Evolutionary conservation across 2,888 invertebrate species (phyloP), one percentile per base, ranked within the genome.

Genomic region (Aplocera efformata): DNA sequence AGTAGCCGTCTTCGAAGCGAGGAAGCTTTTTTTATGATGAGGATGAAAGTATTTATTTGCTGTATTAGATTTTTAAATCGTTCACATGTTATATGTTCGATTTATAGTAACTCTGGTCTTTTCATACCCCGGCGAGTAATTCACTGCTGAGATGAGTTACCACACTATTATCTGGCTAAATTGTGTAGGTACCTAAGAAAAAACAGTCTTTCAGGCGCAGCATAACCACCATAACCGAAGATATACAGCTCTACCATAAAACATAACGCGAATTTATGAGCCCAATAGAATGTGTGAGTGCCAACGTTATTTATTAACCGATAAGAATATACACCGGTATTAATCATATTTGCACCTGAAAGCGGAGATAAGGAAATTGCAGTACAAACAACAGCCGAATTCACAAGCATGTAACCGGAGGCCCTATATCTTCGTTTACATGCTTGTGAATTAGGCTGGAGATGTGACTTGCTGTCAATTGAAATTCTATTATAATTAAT

Each of bases 261-360:
- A 49, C 56, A 50, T 50, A 50, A 49, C 30, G 31, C 42, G 37
- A 58, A 56, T 62, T 54, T 53, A 52, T 53, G 41, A 51, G 35
- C 39, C 47, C 44, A 56, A 56, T 60, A 61, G 63, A 68, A 66
- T 66, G 63, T 59, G 59, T 45, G 59, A 64, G 62, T 60, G 61
- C 48, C 57, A 53, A 46, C 42, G 48, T 56, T 52, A 63, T 64
- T 69, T 64, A 67, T 59, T 47, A 29, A 8, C 41, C 48, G 63
- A 61, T 67, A 65, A 62, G 54, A n/a, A n/a, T n/a, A n/a, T n/a
- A 41, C 48, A 54, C 51, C n/a, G n/a, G n/a, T n/a, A n/a, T n/a
- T n/a, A n/a, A 51, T 53, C 53, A 60, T 62, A 66, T 60, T 63
- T 60, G 59, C 58, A 59, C 63, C 60, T 52, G 55, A 46, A 53